A percentile compares a stretch with the other conserved stretches of the same genome.
Evolutionary conservation across 2,113 vertebrate species (phyloP).

Genomic region (Genyomyrus donnyi): DNA sequence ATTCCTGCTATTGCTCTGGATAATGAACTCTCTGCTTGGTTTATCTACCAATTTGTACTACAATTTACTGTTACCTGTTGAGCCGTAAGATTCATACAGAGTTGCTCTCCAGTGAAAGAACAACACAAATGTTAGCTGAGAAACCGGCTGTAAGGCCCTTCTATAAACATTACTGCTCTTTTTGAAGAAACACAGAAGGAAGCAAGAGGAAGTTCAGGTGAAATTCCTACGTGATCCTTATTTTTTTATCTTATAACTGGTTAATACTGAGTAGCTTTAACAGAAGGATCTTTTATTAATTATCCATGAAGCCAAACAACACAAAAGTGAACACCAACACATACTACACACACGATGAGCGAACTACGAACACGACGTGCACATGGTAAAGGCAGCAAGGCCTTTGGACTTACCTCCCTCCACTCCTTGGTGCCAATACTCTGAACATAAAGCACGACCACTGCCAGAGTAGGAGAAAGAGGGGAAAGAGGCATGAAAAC

Average conservation of each 20-base stretch:
- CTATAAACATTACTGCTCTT: not conserved
- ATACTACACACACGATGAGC: not conserved
- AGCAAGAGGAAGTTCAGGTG: not conserved
- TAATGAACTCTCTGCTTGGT: not conserved
- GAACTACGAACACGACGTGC: not conserved
- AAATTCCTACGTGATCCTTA: not conserved
- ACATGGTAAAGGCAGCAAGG: not conserved
- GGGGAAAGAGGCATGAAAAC: not conserved
- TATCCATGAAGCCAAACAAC: not conserved
- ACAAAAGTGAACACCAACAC: not conserved
- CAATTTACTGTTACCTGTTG: not conserved
- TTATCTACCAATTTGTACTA: not conserved
- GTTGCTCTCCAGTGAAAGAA: not conserved
- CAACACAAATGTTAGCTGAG: not conserved
- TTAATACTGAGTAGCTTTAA: not conserved
- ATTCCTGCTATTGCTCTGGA: not conserved
- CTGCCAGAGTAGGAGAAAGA: slow-evolving; percentile 46
- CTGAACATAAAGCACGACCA: slow-evolving; percentile 71
- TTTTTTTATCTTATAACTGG: not conserved
- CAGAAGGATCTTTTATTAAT: not conserved
- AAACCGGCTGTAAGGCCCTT: not conserved
- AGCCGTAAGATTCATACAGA: not conserved
- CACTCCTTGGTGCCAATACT: slow-evolving; percentile 71
- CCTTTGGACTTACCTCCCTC: slow-evolving; percentile 68
- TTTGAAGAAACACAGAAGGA: not conserved